Base-by-base conservation (phyloP, 2,888 invertebrate genomes). In the Drosophila kanekoi region DNA sequence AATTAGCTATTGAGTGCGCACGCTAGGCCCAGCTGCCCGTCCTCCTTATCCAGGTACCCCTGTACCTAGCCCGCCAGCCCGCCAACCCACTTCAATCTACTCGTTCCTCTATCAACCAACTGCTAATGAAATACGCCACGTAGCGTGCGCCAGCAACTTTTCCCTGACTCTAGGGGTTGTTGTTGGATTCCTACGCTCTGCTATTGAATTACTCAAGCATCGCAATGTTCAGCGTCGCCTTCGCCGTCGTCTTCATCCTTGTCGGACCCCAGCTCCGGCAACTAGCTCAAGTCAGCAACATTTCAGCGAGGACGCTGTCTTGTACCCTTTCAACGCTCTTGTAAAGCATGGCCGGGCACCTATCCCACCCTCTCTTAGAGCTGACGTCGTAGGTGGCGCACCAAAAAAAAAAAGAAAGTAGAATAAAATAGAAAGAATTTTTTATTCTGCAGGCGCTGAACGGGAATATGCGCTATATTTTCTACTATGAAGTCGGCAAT, bases 271-370 rank as follows among this genome's bases (percentile, higher is more conserved):
- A 47, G 48, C 58, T 20, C 68, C 16, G 40, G 72, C 71, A 76
- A 84, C 81, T 80, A 78, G 82, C 89, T 88, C 89, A 79, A 89
- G 83, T 89, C 89, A 85, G 89, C 88, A 88, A 87, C 83, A 89
- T 83, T 83, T 83, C 76, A 79, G 68, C 70, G 62, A 58, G 76
- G 58, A 68, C 82, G 72, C 63, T 82, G 82, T 79, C 88, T 89
- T 89, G 88, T 79, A 88, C 89, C 83, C 89, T 89, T 84, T 89
- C 77, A 84, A 72, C 88, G 71, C 77, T 60, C 76, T 72, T 48
- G 54, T 68, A 49, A 61, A 53, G 28, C 41, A 44, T 20, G 53
- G 51, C 43, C 64, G 28, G 33, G 13, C 61, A 51, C n/a, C 23
- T 45, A 40, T 43, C 33, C 41, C 41, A 6, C 37, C 59, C 49